These are phyloP conservation scores for Halictus quadricinctus DNA, from an alignment of 2,888 invertebrate genomes.

Conservation along the genomic window DNA sequence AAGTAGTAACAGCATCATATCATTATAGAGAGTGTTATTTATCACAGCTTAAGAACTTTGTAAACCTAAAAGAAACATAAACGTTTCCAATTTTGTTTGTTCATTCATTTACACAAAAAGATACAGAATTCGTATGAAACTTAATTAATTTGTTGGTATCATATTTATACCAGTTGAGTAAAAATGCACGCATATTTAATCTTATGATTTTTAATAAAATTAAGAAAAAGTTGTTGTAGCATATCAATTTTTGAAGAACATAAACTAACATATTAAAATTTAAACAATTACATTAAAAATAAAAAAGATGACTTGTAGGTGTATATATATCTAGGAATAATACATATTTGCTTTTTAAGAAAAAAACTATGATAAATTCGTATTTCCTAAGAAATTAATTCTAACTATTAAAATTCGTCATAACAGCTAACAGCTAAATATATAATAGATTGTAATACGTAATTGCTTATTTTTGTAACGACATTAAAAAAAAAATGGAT, in stretches of 20 bases:
- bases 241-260: background rate
- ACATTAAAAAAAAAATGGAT: background rate
- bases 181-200: background rate
- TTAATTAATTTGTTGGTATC: background rate
- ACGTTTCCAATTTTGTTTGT: background rate
- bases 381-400: background rate
- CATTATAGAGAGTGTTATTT: slow-evolving; percentile 38
- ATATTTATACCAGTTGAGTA: background rate
- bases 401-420: background rate
- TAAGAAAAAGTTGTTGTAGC: background rate
- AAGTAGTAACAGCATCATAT: slow-evolving; percentile 19
- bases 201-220: background rate
- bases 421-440: background rate
- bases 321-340: slow-evolving; percentile 7
- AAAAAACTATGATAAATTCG: background rate
- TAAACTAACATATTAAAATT: background rate
- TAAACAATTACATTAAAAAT: background rate
- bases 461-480: background rate
- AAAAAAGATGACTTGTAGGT: background rate
- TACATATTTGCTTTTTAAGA: background rate
- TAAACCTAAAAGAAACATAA: slow-evolving; percentile 20
- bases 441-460: background rate
- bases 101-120: background rate
- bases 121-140: background rate
- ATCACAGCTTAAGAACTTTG: slow-evolving; percentile 49